phyloP scores from a whole-genome alignment of 2,797 vertebrate species.

The Megaceryle alcyon region DNA sequence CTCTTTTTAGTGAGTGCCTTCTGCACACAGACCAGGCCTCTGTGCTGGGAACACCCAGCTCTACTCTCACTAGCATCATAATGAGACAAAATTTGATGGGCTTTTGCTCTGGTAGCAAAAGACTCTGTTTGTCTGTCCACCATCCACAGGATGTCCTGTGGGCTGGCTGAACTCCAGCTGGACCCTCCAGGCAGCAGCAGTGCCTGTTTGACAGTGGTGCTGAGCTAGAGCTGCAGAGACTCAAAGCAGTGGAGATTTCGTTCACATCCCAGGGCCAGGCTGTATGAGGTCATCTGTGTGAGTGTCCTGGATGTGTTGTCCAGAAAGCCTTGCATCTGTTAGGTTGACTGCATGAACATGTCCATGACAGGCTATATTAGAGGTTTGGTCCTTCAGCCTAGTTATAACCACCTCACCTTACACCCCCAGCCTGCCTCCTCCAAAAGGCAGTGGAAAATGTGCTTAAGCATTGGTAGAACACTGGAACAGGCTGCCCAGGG shows the following conservation, averaged over 20 bases:
- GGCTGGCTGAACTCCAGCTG: not conserved
- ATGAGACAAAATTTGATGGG: not conserved
- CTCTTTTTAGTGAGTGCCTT: not conserved
- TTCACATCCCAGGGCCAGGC: not conserved
- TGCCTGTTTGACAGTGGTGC: not conserved
- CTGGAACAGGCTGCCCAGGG: no score
- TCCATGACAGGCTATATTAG: not conserved
- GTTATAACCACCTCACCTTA: not conserved
- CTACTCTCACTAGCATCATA: not conserved
- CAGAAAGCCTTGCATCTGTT: not conserved
- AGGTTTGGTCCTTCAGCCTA: not conserved
- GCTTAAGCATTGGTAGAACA: not conserved
- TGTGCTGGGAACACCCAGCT: not conserved
- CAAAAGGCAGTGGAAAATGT: not conserved
- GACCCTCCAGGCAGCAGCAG: not conserved
- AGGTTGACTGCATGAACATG: not conserved
- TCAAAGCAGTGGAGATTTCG: not conserved
- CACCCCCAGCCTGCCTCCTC: not conserved
- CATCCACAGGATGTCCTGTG: not conserved
- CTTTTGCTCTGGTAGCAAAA: not conserved
- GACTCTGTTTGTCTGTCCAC: not conserved
- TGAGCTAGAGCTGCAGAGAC: not conserved
- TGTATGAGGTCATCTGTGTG: rapidly evolving
- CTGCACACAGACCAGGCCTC: not conserved
- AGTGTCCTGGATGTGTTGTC: not conserved